Conservation (phyloP, 2,888 invertebrate genomes). For the Charanyca ferruginea region DNA sequence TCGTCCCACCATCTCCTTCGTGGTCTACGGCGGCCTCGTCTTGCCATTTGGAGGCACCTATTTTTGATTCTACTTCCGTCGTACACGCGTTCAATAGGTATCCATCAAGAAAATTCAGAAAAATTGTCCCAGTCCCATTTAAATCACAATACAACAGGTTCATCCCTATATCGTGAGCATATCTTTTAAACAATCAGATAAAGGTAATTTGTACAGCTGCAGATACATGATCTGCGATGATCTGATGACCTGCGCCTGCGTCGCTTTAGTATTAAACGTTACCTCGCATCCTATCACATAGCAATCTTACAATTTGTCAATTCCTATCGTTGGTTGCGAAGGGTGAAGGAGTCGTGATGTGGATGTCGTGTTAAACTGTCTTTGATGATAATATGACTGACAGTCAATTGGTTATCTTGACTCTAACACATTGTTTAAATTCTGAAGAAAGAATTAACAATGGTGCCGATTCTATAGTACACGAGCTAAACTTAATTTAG, state of each 20-base stretch:
- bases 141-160: conserved; percentile 8
- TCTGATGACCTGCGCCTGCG: conserved; percentile 59
- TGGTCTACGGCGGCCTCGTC: too few relatives aligned
- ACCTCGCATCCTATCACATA: conserved; percentile 27
- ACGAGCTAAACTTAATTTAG: too few relatives aligned
- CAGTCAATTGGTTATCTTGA: conserved; percentile 8
- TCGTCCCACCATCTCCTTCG: too few relatives aligned
- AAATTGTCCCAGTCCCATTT: neutral
- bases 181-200: conserved; percentile 60
- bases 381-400: conserved; percentile 21
- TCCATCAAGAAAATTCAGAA: too few relatives aligned
- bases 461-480: too few relatives aligned
- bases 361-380: conserved; percentile 9
- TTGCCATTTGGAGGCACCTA: too few relatives aligned
- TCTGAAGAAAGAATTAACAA: neutral
- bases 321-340: conserved; percentile 23
- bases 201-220: conserved; percentile 56
- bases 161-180: conserved; percentile 20
- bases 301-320: conserved; percentile 46
- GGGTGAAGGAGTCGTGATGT: conserved; percentile 33
- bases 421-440: neutral
- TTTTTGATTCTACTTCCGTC: too few relatives aligned
- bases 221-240: conserved; percentile 53
- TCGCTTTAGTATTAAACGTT: conserved; percentile 41
- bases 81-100: too few relatives aligned